Evolutionary conservation across 2,113 vertebrate genomes (phyloP), one percentile per base, ranked within the genome.

Genomic region (Paramormyrops kingsleyae): DNA sequence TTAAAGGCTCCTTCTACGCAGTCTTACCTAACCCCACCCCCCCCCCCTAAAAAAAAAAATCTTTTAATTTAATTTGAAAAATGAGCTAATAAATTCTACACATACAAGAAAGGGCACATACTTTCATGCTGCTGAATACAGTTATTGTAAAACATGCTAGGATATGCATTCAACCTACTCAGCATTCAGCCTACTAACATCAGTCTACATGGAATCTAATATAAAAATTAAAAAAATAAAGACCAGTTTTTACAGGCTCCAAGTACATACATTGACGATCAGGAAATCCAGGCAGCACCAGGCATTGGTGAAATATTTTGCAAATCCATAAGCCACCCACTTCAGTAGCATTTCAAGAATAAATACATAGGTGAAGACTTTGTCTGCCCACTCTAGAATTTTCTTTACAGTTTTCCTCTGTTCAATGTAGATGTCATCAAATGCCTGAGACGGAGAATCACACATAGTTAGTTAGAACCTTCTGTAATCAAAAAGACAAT

Each of bases 241-340:
- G 15, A 27, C 13, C 4, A 77, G n/a, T 49, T 3, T 42, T 59
- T 5, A 59, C 42, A 46, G 3, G 59, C 42, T 31, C 70, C 52
- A 8, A 91, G 93, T 95, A 98, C 98, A 19, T 97, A 99, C 98
- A 90, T 99, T 98, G 42, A 99, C 99, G 90, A 99, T 99, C 90
- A 99, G 95, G 94, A 99, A 99, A 95, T 99, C 99, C 49, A 99
- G 96, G 97, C 99, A 99, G 94, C 99, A 99, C 99, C 99, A 99
- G 0, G 98, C 98, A 91, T 99, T 99, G 90, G 98, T 99, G 94
- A 99, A 99, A 95, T 99, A 99, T 89, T 97, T 95, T 94, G 96
- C 97, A 91, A 99, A 99, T 90, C 98, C 99, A 17, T 99, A 99
- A 0, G 99, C 99, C 80, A 99, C 97, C 99, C 99, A 99, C 93